Evolutionary conservation across 2,888 invertebrate species (phyloP).

Genomic region (Lucinisca nassula): DNA sequence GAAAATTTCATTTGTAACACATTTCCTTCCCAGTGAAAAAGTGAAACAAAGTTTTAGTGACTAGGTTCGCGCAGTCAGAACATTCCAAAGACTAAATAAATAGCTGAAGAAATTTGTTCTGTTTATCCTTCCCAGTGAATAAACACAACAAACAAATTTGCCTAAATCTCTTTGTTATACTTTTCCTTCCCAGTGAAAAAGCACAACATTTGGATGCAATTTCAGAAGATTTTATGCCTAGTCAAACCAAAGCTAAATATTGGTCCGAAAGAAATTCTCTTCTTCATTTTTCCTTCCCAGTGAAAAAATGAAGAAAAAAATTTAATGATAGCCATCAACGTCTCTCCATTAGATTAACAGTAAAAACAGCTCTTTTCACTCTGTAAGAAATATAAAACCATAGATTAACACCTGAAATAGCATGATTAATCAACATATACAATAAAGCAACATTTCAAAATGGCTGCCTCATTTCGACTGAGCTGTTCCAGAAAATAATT

Average conservation of each 20-base stretch:
- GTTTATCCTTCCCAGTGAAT: slow-evolving; percentile 72
- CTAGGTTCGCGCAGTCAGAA: slow-evolving; percentile 65
- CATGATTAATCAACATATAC: slow-evolving; percentile 14
- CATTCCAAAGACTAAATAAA: slow-evolving; percentile 36
- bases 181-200: slow-evolving; percentile 70
- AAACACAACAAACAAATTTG: slow-evolving; percentile 61
- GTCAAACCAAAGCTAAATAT: slow-evolving; percentile 55
- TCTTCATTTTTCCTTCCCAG: slow-evolving; percentile 71
- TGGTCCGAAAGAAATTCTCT: slow-evolving; percentile 45
- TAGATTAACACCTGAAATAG: slow-evolving; percentile 30
- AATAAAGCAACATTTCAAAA: slow-evolving; percentile 42
- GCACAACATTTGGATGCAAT: slow-evolving; percentile 41
- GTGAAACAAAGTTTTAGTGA: slow-evolving; percentile 69
- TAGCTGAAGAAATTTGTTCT: slow-evolving; percentile 56
- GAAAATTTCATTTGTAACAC: slow-evolving; percentile 57
- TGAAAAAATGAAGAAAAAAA: slow-evolving; percentile 69
- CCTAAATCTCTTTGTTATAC: slow-evolving; percentile 34
- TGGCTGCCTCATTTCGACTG: slow-evolving; percentile 41
- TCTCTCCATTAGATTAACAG: slow-evolving; percentile 62
- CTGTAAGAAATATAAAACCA: slow-evolving; percentile 44
- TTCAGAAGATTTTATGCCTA: slow-evolving; percentile 51
- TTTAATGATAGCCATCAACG: slow-evolving; percentile 59
- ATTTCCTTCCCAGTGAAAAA: slow-evolving; percentile 75
- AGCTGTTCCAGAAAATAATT: slow-evolving; percentile 74
- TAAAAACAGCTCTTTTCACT: slow-evolving; percentile 19